These are phyloP conservation scores for Bradypus variegatus DNA, from an alignment of 2,797 vertebrate species.

Conservation along the genomic window DNA sequence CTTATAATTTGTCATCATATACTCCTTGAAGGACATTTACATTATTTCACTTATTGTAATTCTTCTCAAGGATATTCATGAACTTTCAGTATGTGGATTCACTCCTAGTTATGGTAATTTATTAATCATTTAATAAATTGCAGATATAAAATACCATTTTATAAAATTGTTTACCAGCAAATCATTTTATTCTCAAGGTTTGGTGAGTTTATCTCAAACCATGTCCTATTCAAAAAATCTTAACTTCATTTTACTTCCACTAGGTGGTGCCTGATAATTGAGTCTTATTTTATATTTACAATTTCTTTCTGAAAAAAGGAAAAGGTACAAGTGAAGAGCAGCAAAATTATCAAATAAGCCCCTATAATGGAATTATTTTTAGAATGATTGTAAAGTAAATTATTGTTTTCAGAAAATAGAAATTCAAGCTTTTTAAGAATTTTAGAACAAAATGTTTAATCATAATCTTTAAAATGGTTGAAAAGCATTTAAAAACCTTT, in stretches of 20 bases:
- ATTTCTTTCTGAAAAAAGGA: constrained; percentile 26
- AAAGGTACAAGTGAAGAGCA: background rate
- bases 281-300: constrained; percentile 27
- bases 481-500: constrained; percentile 19
- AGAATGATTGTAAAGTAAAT: constrained; percentile 43
- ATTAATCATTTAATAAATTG: constrained; percentile 30
- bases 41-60: constrained; percentile 25
- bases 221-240: background rate
- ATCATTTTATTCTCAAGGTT: constrained; percentile 16
- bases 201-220: background rate
- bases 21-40: background rate
- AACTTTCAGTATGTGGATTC: constrained; percentile 28
- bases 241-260: constrained; percentile 41
- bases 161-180: background rate
- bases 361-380: constrained; percentile 8
- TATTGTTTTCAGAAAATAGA: constrained; percentile 27
- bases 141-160: constrained; percentile 8
- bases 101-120: background rate
- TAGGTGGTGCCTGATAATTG: constrained; percentile 62
- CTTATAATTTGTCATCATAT: background rate
- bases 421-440: constrained; percentile 30
- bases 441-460: constrained; percentile 30
- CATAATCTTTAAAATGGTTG: background rate
- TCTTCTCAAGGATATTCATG: constrained; percentile 23
- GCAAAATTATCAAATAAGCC: background rate